Evolutionary conservation across 2,113 vertebrate species (phyloP), one percentile per base, ranked within the genome.

Genomic region (Sylvilagus bachmani): DNA sequence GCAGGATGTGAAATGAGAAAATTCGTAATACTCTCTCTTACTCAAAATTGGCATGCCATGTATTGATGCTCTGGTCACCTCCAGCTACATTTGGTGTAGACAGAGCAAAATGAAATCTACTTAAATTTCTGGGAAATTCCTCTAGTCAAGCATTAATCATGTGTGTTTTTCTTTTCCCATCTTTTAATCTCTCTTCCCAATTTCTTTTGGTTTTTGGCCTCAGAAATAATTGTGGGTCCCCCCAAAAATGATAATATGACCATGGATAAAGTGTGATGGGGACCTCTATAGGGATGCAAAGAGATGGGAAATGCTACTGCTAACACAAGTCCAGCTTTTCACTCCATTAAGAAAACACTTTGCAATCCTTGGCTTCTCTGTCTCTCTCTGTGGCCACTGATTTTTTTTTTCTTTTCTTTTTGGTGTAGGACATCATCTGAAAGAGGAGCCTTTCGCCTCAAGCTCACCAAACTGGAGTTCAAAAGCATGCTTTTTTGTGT

Each of bases 371-470:
- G 92, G 53, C 75, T 36, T 85, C 81, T 84, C 85, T 12, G 67
- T 77, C 85, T 90, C 86, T 36, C 86, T 84, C 97, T 95, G 85
- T 64, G 79, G 95, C 97, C 98, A 97, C 89, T 96, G 97, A 97
- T 96, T 97, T 98, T 95, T 67, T 97, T 98, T 44, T 44, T 44
- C 44, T 44, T 44, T 44, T 44, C 44, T 44, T 44, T 44, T 44
- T 44, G 44, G 44, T 44, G 7, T 67, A 84, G 73, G 78, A 96
- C 96, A 86, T 64, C 89, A 95, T 95, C 78, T 71, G 98, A 98
- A 99, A 99, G 98, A 96, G 97, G 98, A 97, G 97, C 91, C 85
- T 87, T 97, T 96, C 98, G 98, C 98, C 98, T 95, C 88, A 91
- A 81, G 69, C 92, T 94, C 49, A 89, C 77, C 95, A 95, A 94